Evolutionary conservation across 2,888 invertebrate genomes (phyloP).

Genomic region (Acanthacorydalis orientalis): DNA sequence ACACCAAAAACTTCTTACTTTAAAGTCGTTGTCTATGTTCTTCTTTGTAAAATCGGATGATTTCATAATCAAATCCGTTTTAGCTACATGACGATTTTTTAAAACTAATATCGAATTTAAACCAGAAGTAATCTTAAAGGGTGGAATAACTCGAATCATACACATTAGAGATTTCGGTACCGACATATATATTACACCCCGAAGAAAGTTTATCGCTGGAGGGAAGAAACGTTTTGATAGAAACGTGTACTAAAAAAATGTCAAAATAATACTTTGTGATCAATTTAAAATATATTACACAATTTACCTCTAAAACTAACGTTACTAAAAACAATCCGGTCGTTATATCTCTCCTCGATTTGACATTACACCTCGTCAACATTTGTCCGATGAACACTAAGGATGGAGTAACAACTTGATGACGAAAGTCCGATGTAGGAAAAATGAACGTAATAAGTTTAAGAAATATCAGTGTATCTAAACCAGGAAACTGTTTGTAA

Average conservation of each 20-base stretch:
- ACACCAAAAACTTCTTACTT: slow-evolving; percentile 39
- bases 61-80: slow-evolving; percentile 28
- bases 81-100: slow-evolving; percentile 25
- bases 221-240: slow-evolving; percentile 71
- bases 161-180: slow-evolving; percentile 42
- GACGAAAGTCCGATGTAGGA: slow-evolving; percentile 80
- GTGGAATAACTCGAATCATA: slow-evolving; percentile 45
- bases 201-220: slow-evolving; percentile 60
- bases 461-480: slow-evolving; percentile 61
- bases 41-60: slow-evolving; percentile 35
- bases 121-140: slow-evolving; percentile 41
- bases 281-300: background rate
- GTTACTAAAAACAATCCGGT: slow-evolving; percentile 62
- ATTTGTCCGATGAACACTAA: slow-evolving; percentile 72
- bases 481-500: slow-evolving; percentile 39
- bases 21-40: slow-evolving; percentile 42
- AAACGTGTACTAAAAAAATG: slow-evolving; percentile 52
- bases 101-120: slow-evolving; percentile 40
- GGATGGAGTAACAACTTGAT: slow-evolving; percentile 75
- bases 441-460: slow-evolving; percentile 68
- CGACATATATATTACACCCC: slow-evolving; percentile 56
- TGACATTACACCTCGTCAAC: slow-evolving; percentile 43
- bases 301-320: slow-evolving; percentile 50
- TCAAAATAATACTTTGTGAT: too few relatives aligned
- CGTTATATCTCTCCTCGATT: slow-evolving; percentile 47